phyloP scores from a whole-genome alignment of 2,113 vertebrate genomes.

The Nettapus auritus region DNA sequence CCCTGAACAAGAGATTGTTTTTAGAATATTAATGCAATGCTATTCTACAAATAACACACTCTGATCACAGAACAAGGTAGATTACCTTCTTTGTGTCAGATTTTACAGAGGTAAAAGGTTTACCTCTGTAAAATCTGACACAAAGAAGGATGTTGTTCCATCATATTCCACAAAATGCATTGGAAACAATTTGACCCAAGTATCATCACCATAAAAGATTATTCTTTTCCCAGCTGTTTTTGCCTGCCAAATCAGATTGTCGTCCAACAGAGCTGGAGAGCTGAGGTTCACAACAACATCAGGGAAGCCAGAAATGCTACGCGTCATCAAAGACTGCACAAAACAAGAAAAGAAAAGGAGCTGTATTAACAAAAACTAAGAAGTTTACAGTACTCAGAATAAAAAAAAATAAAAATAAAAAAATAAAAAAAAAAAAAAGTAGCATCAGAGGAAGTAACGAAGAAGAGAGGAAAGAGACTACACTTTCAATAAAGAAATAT shows the following conservation, averaged over 20 bases:
- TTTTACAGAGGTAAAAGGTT: too few relatives aligned
- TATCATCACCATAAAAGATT: slow-evolving; percentile 95
- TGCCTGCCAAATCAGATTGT: slow-evolving; percentile 93
- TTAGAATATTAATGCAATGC: neutral
- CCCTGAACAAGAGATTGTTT: neutral
- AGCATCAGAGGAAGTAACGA: neutral
- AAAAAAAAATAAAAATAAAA: too few relatives aligned
- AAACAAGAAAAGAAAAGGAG: neutral
- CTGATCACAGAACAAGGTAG: neutral
- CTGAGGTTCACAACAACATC: slow-evolving; percentile 96
- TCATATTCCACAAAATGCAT: slow-evolving; percentile 93
- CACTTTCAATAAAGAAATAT: neutral
- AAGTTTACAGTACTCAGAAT: neutral
- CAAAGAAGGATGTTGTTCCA: slow-evolving; percentile 95
- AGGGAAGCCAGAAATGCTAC: slow-evolving; percentile 93
- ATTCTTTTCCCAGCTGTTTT: slow-evolving; percentile 88
- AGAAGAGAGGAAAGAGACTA: neutral
- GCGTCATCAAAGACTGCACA: slow-evolving; percentile 90
- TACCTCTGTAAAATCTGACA: slow-evolving; percentile 97
- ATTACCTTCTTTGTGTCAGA: too few relatives aligned
- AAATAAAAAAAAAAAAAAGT: too few relatives aligned
- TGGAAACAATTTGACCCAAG: slow-evolving; percentile 95
- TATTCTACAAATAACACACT: neutral
- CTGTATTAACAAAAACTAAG: neutral
- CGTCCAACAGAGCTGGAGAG: slow-evolving; percentile 88